Base-by-base conservation (phyloP, 2,888 invertebrate genomes). In the Drosophila pullipes region DNA sequence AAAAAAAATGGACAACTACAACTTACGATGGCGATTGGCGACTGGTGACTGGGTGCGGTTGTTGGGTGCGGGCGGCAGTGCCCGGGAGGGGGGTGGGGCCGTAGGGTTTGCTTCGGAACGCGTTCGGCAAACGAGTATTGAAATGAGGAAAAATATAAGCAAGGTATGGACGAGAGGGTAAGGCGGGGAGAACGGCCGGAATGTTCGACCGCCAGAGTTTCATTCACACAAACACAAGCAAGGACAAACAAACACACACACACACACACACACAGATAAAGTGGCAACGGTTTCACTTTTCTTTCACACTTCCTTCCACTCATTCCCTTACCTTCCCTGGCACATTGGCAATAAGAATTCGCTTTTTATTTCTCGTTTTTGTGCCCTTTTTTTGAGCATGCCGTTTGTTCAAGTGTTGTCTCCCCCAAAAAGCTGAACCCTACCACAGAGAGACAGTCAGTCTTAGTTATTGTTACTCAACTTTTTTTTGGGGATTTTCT, bases 1-100 rank as follows among this genome's bases (percentile, higher is more conserved):
- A 68, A 76, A 79, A 70, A 79, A 79, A 85, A 89, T 81, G 76
- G 78, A 74, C 76, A 81, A 78, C 82, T 74, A 83, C 61, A 70
- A 63, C 73, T 64, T 64, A 62, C 55, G 62, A 72, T 63, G 63
- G 66, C 52, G 44, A 49, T 44, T 35, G 13, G 35, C 35, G 35
- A 5, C 35, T 35, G 35, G 63, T 49, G 39, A 49, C 52, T 67
- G 59, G 54, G 47, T 44, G 53, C 54, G 30, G 39, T 11, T 44
- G 44, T 11, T 64, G 57, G 52, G 47, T 44, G 55, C 50, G 30
- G 39, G 25, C 25, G 25, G 25, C 4, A 9, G 25, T n/a, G 16
- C 11, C 4, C 47, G 13, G 13, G 33, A 18, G 4, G 44, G 30
- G 47, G 49, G 22, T 39, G 57, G 16, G 35, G 6, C 6, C 31